Percentiles rank a stretch among this genome's conserved stretches.
Evolutionary conservation across 1,140 invertebrate species (phyloP).

Genomic region (Latrodectus geometricus): DNA sequence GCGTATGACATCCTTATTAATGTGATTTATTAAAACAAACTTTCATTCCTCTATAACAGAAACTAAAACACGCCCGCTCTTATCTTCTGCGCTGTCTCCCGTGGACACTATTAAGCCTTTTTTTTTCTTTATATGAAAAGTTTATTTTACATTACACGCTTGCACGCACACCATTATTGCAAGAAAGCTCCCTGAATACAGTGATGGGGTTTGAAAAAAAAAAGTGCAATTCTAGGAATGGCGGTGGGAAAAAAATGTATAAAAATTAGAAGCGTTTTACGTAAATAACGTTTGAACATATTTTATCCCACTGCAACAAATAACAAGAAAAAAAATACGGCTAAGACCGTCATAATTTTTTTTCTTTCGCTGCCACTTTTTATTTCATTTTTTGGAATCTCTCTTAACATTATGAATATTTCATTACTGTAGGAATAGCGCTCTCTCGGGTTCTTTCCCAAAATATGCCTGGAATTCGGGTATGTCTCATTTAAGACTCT

Average conservation of each 20-base stretch:
- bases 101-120: constrained; percentile 33
- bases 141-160: constrained; percentile 44
- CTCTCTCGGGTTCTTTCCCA: neutral
- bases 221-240: neutral
- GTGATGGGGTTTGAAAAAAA: neutral
- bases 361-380: neutral
- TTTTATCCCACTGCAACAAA: neutral
- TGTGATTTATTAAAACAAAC: constrained; percentile 51
- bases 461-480: constrained; percentile 16
- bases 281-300: neutral
- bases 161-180: neutral
- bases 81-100: neutral
- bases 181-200: neutral
- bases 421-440: constrained; percentile 5
- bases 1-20: constrained; percentile 47
- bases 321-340: neutral
- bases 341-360: neutral
- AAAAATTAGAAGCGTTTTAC: constrained; percentile 31
- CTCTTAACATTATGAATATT: constrained; percentile 27
- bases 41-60: constrained; percentile 1
- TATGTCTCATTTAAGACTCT: constrained; percentile 23
- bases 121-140: constrained; percentile 39
- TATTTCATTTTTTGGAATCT: neutral
- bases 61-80: neutral
- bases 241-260: neutral